phyloP scores from a whole-genome alignment of 2,113 vertebrate genomes.

The Actenoides hombroni region DNA sequence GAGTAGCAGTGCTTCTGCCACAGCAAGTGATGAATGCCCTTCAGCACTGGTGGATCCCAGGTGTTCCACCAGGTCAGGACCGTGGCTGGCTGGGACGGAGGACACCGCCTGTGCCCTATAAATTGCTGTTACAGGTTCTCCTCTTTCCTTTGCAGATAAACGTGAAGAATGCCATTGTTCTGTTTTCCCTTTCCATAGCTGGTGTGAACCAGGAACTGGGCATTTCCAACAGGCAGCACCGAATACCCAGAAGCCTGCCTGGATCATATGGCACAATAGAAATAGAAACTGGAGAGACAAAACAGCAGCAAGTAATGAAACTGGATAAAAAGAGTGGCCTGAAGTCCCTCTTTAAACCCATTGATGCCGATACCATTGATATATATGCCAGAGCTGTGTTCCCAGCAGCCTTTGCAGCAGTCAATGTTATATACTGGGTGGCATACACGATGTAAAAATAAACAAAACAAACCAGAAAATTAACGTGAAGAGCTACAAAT shows the following conservation, averaged over 20 bases:
- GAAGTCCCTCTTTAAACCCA: constrained; percentile 89
- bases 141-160: constrained; percentile 79
- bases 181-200: constrained; percentile 92
- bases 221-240: constrained; percentile 81
- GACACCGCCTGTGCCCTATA: neutral
- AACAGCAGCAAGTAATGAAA: constrained; percentile 49
- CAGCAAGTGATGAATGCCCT: neutral
- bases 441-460: constrained; percentile 88
- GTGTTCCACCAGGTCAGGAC: neutral
- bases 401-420: constrained; percentile 93
- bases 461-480: neutral
- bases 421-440: constrained; percentile 97
- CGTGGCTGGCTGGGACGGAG: neutral
- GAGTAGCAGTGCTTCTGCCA: neutral
- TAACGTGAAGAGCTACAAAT: neutral
- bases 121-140: neutral
- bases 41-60: fast-evolving
- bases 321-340: constrained; percentile 81
- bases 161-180: constrained; percentile 93
- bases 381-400: constrained; percentile 94
- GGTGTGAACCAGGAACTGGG: constrained; percentile 89
- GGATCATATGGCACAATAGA: constrained; percentile 79
- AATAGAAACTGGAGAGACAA: constrained; percentile 72
- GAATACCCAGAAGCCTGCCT: constrained; percentile 70
- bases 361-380: constrained; percentile 95